phyloP scores from a whole-genome alignment of 2,888 invertebrate genomes.

The Stenoptilia bipunctidactyla region DNA sequence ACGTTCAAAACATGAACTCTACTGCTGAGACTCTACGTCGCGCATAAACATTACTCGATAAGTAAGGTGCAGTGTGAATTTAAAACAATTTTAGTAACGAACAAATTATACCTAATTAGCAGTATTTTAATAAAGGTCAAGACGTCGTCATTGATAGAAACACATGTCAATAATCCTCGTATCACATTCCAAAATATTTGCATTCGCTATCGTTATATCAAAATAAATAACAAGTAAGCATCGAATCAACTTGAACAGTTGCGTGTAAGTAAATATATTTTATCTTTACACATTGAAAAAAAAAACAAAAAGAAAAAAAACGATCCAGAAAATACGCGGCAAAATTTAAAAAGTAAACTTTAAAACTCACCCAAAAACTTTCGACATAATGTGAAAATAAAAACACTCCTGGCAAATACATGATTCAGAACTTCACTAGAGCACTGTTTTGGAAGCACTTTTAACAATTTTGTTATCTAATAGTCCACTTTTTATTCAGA shows the following conservation, averaged over 20 bases:
- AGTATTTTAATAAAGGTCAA: too few relatives aligned
- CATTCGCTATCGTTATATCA: constrained; percentile 1
- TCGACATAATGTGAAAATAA: constrained; percentile 57
- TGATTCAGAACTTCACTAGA: constrained; percentile 40
- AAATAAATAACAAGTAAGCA: neutral
- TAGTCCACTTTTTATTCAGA: constrained; percentile 55
- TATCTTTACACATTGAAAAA: neutral
- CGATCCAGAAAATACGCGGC: neutral
- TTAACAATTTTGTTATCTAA: constrained; percentile 42
- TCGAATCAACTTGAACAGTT: too few relatives aligned
- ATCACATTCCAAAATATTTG: neutral
- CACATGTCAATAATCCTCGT: neutral
- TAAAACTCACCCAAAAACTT: constrained; percentile 56
- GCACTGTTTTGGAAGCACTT: constrained; percentile 40
- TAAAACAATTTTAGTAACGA: too few relatives aligned
- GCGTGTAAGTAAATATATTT: constrained; percentile 1
- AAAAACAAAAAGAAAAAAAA: neutral
- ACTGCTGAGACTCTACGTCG: too few relatives aligned
- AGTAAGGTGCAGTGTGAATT: too few relatives aligned
- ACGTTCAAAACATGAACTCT: too few relatives aligned
- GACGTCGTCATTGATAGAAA: too few relatives aligned
- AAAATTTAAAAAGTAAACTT: neutral
- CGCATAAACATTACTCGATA: too few relatives aligned
- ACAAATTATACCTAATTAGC: too few relatives aligned
- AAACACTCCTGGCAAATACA: constrained; percentile 59